phyloP scores from a whole-genome alignment of 1,140 invertebrate genomes.

The Patella vulgata region DNA sequence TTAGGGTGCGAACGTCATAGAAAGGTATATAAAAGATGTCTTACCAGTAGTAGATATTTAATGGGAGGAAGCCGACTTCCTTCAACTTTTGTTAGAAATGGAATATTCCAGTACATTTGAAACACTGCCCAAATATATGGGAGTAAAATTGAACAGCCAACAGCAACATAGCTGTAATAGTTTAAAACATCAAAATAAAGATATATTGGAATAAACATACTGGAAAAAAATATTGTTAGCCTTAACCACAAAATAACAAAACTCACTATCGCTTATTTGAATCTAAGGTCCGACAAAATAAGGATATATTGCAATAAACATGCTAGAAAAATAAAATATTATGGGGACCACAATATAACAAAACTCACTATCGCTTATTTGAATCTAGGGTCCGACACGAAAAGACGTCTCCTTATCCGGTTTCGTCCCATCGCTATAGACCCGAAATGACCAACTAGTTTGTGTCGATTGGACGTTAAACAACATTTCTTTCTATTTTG shows the following conservation, averaged over 20 bases:
- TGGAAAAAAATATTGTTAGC: no score
- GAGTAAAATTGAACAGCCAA: not conserved
- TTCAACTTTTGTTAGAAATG: slow-evolving; percentile 5
- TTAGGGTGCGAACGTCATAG: no score
- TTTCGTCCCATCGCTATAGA: no score
- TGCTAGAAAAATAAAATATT: no score
- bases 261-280: not conserved
- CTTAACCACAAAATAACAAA: not conserved
- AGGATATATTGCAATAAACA: not conserved
- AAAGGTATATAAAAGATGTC: no score
- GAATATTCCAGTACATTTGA: slow-evolving; percentile 14
- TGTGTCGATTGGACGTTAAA: no score
- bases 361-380: not conserved
- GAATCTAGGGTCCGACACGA: not conserved
- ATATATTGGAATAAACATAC: not conserved
- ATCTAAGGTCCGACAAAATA: not conserved
- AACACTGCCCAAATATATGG: not conserved
- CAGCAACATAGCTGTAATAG: not conserved
- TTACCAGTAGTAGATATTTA: slow-evolving; percentile 6
- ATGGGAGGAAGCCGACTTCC: not conserved
- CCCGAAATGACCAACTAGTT: no score
- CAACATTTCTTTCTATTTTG: no score
- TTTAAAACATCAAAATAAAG: not conserved
- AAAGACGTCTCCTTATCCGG: no score
- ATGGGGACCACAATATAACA: no score